Conservation (phyloP, 2,797 vertebrate species). For the Tangara arthus region DNA sequence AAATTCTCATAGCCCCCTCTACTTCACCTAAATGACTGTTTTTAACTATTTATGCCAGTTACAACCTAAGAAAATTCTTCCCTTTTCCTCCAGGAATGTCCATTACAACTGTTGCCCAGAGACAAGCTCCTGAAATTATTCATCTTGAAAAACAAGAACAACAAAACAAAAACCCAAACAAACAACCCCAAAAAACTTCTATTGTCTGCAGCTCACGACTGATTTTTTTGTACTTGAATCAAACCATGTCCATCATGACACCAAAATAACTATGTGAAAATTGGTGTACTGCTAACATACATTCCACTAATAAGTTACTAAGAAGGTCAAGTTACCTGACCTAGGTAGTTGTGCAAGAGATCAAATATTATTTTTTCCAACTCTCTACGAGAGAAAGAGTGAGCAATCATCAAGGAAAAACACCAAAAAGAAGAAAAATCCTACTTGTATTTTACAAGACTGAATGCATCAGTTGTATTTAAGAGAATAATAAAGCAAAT, state of each 20-base stretch:
- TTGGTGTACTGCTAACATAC: not conserved
- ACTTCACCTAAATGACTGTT: not conserved
- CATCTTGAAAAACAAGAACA: not conserved
- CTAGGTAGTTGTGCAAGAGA: not conserved
- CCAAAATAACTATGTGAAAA: not conserved
- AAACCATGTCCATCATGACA: not conserved
- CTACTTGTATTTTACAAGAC: fast-evolving
- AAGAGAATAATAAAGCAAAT: not conserved
- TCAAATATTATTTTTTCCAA: not conserved
- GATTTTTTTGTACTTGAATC: not conserved
- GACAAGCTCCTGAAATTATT: not conserved
- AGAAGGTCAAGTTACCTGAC: not conserved
- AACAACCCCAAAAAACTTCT: not conserved
- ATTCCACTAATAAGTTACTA: not conserved
- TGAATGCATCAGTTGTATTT: not conserved
- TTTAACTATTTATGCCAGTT: not conserved
- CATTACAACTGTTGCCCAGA: not conserved
- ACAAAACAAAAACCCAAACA: not conserved
- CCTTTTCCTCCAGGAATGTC: not conserved
- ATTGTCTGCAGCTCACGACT: not conserved
- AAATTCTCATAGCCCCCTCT: not conserved
- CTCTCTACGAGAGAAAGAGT: not conserved
- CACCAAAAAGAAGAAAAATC: too few relatives aligned
- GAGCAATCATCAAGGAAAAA: not conserved
- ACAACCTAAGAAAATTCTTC: not conserved